phyloP scores from a whole-genome alignment of 2,113 vertebrate genomes.

The Rhinopithecus roxellana region DNA sequence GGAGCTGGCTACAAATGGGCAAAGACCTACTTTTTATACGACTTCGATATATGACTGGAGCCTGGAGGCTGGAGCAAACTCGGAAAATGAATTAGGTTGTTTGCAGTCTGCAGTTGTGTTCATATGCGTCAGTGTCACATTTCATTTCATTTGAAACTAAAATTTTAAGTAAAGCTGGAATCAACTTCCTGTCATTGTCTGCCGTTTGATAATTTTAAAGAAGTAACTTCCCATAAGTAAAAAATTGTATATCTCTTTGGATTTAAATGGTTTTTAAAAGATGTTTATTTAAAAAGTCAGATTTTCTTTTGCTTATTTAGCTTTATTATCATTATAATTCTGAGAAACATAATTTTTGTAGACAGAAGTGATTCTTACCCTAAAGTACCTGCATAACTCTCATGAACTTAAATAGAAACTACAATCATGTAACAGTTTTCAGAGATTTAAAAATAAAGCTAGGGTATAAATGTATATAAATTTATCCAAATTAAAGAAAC shows the following conservation, averaged over 20 bases:
- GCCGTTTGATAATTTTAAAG: conserved; percentile 71
- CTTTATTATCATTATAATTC: neutral
- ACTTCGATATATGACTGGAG: conserved; percentile 95
- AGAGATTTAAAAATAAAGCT: conserved; percentile 9
- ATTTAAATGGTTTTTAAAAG: neutral
- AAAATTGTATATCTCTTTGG: conserved; percentile 38
- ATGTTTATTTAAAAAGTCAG: neutral
- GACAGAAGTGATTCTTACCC: neutral
- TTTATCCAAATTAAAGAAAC: neutral
- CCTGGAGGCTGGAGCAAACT: conserved; percentile 90
- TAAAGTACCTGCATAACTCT: neutral
- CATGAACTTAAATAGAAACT: neutral
- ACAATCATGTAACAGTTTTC: neutral
- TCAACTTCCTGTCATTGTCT: conserved; percentile 68
- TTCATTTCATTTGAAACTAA: conserved; percentile 78
- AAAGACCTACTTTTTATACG: conserved; percentile 95
- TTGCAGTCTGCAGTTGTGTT: conserved; percentile 72
- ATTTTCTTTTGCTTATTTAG: conserved; percentile 23
- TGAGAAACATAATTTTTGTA: conserved; percentile 13
- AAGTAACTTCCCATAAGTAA: conserved; percentile 27
- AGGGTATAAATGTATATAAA: neutral
- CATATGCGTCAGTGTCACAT: conserved; percentile 69
- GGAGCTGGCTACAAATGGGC: conserved; percentile 99
- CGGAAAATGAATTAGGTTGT: conserved; percentile 89
- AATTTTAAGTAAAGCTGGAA: conserved; percentile 78